Base-by-base conservation (phyloP, 2,797 vertebrate genomes). In the Anguilla megastoma region DNA sequence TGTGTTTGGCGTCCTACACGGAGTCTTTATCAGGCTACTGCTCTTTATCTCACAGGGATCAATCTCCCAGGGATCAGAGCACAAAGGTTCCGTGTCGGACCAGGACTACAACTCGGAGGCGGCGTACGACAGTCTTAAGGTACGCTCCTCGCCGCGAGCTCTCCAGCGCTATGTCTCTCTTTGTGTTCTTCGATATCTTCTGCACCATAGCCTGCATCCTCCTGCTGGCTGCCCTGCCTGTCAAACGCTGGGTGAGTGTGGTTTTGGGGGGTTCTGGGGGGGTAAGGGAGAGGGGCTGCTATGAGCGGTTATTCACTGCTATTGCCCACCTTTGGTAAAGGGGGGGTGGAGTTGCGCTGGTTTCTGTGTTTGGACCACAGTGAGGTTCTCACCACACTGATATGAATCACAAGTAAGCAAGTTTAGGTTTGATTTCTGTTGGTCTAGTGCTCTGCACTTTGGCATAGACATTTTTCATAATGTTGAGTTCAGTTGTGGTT, bases 71-170 rank as follows among this genome's bases (percentile, higher is more conserved):
- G 91, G 89, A 0, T 94, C 92, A 7, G 97, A 97, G 86, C 69
- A 82, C 0, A 96, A 91, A 90, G 93, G 91, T n/a, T 92, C 93
- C 0, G 79, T 93, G 36, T 89, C 93, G 0, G 94, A 96, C 86
- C 90, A 93, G 1, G 97, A 98, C 76, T 93, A 89, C 0, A 95
- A 94, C 1, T 94, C 96, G 16, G 98, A 98, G 86, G 94, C 97
- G 87, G 97, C 97, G 0, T 99, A 99, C 94, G 97, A 98, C 88
- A 99, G 96, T 88, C 95, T 99, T 86, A 99, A 99, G 98, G 98
- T 99, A 94, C 79, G 41, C 45, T 21, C 30, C 27, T 30, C 18
- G 54, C 24, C 54, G 21, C 3, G 30, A 16, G 76, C 0, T 5
- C 79, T 50, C 71, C 54, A 10, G 79, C 84, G 14, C 36, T 5